These are phyloP conservation scores for Passerculus sandwichensis DNA, from an alignment of 2,797 vertebrate genomes.

Conservation along the genomic window DNA sequence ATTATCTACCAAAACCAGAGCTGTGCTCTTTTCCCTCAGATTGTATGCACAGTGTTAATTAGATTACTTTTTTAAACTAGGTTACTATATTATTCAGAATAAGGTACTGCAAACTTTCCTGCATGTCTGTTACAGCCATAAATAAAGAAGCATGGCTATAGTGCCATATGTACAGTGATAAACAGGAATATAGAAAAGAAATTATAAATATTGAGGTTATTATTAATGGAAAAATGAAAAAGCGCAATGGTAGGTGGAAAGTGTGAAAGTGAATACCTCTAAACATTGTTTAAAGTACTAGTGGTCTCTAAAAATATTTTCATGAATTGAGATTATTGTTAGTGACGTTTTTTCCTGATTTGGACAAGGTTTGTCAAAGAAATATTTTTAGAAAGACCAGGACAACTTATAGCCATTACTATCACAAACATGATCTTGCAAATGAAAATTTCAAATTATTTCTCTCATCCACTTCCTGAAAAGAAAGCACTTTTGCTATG, in stretches of 20 bases:
- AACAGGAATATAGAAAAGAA: not conserved
- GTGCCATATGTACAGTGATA: not conserved
- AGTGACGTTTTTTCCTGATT: not conserved
- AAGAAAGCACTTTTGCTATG: not conserved
- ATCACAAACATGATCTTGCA: not conserved
- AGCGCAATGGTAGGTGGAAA: not conserved
- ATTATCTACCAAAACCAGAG: not conserved
- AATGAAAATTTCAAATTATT: not conserved
- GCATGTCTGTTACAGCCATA: not conserved
- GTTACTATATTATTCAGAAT: not conserved
- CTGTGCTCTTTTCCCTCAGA: not conserved
- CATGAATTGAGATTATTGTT: not conserved
- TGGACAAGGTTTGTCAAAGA: not conserved
- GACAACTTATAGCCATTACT: no score
- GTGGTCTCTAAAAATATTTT: not conserved
- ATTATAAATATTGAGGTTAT: not conserved
- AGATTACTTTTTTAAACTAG: not conserved
- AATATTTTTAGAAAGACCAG: not conserved
- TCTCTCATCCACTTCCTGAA: not conserved
- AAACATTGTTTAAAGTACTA: not conserved
- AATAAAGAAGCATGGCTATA: not conserved
- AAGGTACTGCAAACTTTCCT: not conserved
- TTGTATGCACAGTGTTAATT: not conserved
- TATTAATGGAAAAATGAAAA: not conserved
- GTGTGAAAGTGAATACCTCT: not conserved